Percentiles rank a stretch among this genome's conserved stretches.
Conservation (phyloP, 2,113 vertebrate species). For the Bucco capensis region DNA sequence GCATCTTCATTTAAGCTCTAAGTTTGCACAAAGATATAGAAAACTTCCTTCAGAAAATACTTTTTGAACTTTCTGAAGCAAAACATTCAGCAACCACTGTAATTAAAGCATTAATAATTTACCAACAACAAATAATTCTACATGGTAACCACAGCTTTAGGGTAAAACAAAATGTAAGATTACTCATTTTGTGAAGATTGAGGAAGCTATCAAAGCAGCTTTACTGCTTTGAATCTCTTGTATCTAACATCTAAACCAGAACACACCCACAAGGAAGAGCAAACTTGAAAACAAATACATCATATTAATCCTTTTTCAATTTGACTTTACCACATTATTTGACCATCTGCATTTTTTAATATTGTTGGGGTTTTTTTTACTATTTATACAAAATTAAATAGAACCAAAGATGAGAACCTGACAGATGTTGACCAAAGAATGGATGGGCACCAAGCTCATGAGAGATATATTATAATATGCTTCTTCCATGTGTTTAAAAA, state of each 20-base stretch:
- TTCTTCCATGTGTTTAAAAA: neutral
- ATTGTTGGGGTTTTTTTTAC: neutral
- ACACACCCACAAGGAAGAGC: neutral
- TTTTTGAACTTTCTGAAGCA: neutral
- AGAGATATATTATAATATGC: neutral
- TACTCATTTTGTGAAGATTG: neutral
- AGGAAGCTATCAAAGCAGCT: neutral
- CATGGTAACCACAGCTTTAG: neutral
- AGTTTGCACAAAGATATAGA: neutral
- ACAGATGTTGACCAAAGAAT: neutral
- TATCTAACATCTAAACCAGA: neutral
- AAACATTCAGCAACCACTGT: neutral
- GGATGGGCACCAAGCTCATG: neutral
- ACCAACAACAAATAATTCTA: neutral
- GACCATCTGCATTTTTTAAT: neutral
- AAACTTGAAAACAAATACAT: neutral
- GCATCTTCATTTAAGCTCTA: neutral
- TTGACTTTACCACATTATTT: neutral
- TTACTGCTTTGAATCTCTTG: neutral
- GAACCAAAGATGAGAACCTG: neutral
- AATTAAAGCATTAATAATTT: neutral
- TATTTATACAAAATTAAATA: neutral
- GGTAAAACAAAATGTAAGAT: neutral
- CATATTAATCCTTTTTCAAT: neutral
- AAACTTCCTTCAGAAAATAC: slow-evolving; percentile 21